phyloP scores from a whole-genome alignment of 2,797 vertebrate species.

The Mionectes olivaceus region DNA sequence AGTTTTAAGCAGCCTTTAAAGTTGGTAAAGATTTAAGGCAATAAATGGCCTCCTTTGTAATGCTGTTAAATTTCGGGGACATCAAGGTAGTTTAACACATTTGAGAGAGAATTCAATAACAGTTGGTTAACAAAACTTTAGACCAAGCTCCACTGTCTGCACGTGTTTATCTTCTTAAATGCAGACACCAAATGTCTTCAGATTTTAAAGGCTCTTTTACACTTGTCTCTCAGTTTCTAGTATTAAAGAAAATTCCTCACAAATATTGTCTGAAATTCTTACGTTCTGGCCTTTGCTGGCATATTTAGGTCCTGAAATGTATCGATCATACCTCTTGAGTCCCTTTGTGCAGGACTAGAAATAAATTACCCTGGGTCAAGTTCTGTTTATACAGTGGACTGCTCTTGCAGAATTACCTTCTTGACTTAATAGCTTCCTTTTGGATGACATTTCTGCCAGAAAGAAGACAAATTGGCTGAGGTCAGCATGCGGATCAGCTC shows the following conservation, averaged over 20 bases:
- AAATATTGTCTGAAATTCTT: background rate
- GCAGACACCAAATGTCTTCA: background rate
- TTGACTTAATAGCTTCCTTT: slow-evolving; percentile 90
- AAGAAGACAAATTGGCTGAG: slow-evolving; percentile 85
- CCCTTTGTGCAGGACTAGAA: slow-evolving; percentile 76
- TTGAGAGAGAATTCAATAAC: background rate
- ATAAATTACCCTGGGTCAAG: slow-evolving; percentile 84
- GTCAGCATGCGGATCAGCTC: slow-evolving; percentile 81
- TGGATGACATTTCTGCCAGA: slow-evolving; percentile 81
- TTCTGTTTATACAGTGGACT: slow-evolving; percentile 84
- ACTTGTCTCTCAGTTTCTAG: background rate
- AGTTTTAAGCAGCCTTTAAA: background rate
- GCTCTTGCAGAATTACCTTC: slow-evolving; percentile 81
- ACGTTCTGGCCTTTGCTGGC: background rate
- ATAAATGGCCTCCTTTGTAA: background rate
- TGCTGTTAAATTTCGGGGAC: background rate
- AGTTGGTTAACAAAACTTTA: background rate
- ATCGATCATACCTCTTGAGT: slow-evolving; percentile 69
- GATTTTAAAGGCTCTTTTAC: background rate
- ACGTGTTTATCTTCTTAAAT: background rate
- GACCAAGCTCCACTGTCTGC: background rate
- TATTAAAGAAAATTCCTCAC: background rate
- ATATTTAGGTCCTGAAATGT: slow-evolving; percentile 32
- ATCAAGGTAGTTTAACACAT: background rate
- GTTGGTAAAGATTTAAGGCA: background rate